phyloP scores from a whole-genome alignment of 2,888 invertebrate species.

The Agrypnus murinus region DNA sequence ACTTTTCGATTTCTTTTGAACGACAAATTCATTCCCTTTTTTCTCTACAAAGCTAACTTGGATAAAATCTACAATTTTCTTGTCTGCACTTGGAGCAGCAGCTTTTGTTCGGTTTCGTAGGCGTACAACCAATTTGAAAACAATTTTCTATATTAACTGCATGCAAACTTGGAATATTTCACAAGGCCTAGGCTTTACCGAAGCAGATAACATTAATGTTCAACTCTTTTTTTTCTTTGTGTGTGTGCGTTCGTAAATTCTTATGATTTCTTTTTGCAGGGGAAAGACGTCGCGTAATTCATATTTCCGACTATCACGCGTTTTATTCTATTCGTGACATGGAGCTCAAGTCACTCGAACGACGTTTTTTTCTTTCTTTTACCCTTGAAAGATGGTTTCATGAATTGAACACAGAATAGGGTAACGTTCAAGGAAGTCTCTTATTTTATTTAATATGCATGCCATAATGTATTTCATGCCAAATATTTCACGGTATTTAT shows the following conservation, averaged over 20 bases:
- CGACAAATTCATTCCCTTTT: too few species aligned
- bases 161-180: slow-evolving; percentile 9
- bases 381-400: slow-evolving; percentile 1
- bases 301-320: slow-evolving; percentile 7
- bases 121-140: slow-evolving; percentile 16
- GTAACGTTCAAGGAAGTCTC: neutral
- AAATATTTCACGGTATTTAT: too few species aligned
- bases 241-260: slow-evolving; percentile 3
- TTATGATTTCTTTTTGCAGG: slow-evolving; percentile 8
- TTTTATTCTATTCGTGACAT: slow-evolving; percentile 15
- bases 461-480: too few species aligned
- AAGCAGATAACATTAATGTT: neutral
- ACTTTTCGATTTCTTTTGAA: too few species aligned
- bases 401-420: slow-evolving; percentile 1
- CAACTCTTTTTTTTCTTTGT: neutral
- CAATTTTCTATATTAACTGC: slow-evolving; percentile 20
- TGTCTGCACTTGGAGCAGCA: neutral
- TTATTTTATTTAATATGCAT: slow-evolving; percentile 8
- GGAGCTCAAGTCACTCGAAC: slow-evolving; percentile 14
- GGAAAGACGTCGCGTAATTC: slow-evolving; percentile 8
- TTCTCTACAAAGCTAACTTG: too few species aligned
- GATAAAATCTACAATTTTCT: neutral
- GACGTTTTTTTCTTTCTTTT: neutral
- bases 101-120: slow-evolving; percentile 15
- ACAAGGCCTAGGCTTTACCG: neutral